Evolutionary conservation across 2,888 invertebrate species (phyloP).

Genomic region (Acronicta alni): DNA sequence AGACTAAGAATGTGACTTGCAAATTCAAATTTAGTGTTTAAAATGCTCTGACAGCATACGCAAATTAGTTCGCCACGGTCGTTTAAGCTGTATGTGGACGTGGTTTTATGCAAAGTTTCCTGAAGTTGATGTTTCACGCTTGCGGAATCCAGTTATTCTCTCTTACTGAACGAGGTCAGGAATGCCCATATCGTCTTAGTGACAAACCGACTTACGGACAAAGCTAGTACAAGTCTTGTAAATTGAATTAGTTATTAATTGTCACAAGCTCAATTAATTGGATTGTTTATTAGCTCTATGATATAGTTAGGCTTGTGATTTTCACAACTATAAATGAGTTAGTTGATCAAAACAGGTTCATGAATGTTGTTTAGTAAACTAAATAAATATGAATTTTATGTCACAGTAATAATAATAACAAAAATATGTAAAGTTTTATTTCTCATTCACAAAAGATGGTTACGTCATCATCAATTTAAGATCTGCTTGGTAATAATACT

Average conservation of each 20-base stretch:
- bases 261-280: slow-evolving; percentile 18
- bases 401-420: too few species aligned
- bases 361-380: too few species aligned
- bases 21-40: slow-evolving; percentile 53
- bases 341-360: too few species aligned
- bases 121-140: slow-evolving; percentile 49
- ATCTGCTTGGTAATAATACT: too few species aligned
- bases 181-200: slow-evolving; percentile 40
- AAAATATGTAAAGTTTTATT: too few species aligned
- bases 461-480: too few species aligned
- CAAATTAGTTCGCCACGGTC: slow-evolving; percentile 53
- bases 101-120: slow-evolving; percentile 42
- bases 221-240: not conserved
- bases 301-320: slow-evolving; percentile 2
- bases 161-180: slow-evolving; percentile 17
- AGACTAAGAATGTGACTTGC: slow-evolving; percentile 54
- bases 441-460: too few species aligned
- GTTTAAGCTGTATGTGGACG: slow-evolving; percentile 49
- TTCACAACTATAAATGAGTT: not conserved
- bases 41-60: slow-evolving; percentile 49
- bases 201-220: slow-evolving; percentile 4
- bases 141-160: slow-evolving; percentile 40
- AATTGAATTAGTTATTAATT: slow-evolving; percentile 9
- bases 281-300: slow-evolving; percentile 18
- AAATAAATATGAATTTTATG: too few species aligned